Conservation (phyloP, 53 echinoderm and acorn worm genomes). For the Mesocentrotus franciscanus region DNA sequence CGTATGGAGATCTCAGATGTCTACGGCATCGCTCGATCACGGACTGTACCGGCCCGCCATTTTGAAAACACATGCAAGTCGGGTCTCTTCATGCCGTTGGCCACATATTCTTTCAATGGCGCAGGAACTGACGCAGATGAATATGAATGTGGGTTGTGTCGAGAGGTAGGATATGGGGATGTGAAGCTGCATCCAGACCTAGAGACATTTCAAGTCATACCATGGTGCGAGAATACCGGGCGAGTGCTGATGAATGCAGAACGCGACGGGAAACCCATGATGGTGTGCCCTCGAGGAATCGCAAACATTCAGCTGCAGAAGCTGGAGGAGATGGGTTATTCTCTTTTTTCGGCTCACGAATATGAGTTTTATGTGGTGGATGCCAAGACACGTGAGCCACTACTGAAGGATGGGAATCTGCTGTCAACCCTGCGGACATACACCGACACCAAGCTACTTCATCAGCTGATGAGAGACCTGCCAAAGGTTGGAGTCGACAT, state of each 20-base stretch:
- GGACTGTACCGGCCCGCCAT: constrained; percentile 76
- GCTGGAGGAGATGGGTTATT: constrained; percentile 77
- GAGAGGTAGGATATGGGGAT: constrained; percentile 74
- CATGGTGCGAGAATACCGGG: constrained; percentile 88
- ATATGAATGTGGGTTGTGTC: constrained; percentile 68
- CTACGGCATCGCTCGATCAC: constrained; percentile 77
- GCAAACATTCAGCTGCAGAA: constrained; percentile 81
- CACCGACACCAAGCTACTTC: constrained; percentile 67
- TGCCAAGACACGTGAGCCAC: constrained; percentile 71
- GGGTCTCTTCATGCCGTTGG: constrained; percentile 71
- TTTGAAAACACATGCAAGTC: constrained; percentile 66
- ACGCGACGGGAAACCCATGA: constrained; percentile 64
- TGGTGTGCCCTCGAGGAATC: constrained; percentile 79
- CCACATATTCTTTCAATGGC: constrained; percentile 66
- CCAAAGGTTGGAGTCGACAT: constrained; percentile 74
- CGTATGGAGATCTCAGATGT: constrained; percentile 77
- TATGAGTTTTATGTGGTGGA: constrained; percentile 93
- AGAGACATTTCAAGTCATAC: constrained; percentile 76
- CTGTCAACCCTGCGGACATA: constrained; percentile 71
- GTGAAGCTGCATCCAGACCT: constrained; percentile 70
- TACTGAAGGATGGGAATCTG: constrained; percentile 68
- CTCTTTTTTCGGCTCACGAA: constrained; percentile 91
- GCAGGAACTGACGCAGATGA: constrained; percentile 62
- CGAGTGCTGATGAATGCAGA: constrained; percentile 76
- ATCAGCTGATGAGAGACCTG: constrained; percentile 72